Percentiles rank a stretch among this genome's conserved stretches.
phyloP scores from a whole-genome alignment of 2,113 vertebrate species.

The Hydropotes inermis region DNA sequence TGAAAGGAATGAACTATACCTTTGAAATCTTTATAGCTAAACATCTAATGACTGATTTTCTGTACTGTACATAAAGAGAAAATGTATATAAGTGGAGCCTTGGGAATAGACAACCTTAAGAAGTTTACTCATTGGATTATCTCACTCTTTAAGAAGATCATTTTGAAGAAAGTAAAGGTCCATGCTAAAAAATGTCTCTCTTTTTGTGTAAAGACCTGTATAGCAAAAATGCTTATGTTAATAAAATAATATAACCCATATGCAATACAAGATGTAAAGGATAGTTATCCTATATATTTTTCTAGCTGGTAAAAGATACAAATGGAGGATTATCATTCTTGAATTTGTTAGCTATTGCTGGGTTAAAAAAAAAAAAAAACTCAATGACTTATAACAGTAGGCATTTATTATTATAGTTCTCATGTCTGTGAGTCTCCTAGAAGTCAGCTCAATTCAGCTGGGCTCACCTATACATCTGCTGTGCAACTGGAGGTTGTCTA shows the following conservation, averaged over 20 bases:
- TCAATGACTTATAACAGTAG: background rate
- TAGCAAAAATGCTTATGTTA: background rate
- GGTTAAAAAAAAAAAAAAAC: background rate
- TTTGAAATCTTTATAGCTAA: slow-evolving; percentile 52
- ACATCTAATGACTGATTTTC: slow-evolving; percentile 32
- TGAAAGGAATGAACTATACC: slow-evolving; percentile 24
- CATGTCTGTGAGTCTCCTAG: background rate
- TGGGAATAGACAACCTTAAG: slow-evolving; percentile 35
- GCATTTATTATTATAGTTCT: background rate
- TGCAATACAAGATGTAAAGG: background rate
- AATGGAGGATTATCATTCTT: background rate
- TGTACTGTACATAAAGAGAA: background rate
- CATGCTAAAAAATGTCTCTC: background rate
- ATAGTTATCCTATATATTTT: background rate
- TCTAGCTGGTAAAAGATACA: background rate
- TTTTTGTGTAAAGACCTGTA: background rate
- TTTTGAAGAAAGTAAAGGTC: slow-evolving; percentile 12
- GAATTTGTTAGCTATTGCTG: background rate
- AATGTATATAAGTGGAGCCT: slow-evolving; percentile 15
- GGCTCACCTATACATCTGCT: background rate
- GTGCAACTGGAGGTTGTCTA: background rate
- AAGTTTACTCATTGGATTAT: background rate
- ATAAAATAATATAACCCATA: background rate
- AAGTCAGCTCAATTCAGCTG: background rate
- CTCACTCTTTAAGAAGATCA: background rate